A percentile compares a stretch with the other conserved stretches of the same genome.
These are phyloP conservation scores for Rhaphigaster nebulosa DNA, from an alignment of 2,888 invertebrate genomes.

Conservation along the genomic window DNA sequence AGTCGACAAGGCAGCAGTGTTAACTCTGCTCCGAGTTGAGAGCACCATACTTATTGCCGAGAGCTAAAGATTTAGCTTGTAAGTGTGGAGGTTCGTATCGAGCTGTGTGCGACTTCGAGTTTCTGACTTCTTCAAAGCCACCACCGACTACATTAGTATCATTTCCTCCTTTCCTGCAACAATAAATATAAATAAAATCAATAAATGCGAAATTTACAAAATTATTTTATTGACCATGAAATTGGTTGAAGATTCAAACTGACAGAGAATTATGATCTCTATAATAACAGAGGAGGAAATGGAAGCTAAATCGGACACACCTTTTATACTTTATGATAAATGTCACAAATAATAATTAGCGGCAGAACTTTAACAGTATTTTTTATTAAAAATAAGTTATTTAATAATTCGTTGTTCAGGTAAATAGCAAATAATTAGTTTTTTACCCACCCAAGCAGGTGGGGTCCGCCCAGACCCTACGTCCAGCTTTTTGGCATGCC, in stretches of 20 bases:
- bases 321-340: too few relatives aligned
- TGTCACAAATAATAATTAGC: too few relatives aligned
- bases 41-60: slow-evolving; percentile 77
- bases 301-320: too few relatives aligned
- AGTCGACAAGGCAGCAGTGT: slow-evolving; percentile 48
- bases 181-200: slow-evolving; percentile 54
- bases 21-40: slow-evolving; percentile 67
- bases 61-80: slow-evolving; percentile 69
- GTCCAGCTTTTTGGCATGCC: too few relatives aligned
- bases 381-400: too few relatives aligned
- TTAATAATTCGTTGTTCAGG: too few relatives aligned
- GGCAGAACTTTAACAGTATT: too few relatives aligned
- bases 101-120: slow-evolving; percentile 71
- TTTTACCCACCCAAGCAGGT: too few relatives aligned
- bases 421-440: too few relatives aligned
- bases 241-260: background rate
- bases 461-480: too few relatives aligned
- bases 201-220: background rate
- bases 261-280: too few relatives aligned
- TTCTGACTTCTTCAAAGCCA: slow-evolving; percentile 75
- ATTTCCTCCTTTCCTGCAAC: slow-evolving; percentile 70
- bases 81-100: slow-evolving; percentile 63
- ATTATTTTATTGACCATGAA: slow-evolving; percentile 56
- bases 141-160: slow-evolving; percentile 67
- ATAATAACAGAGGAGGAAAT: too few relatives aligned